These are phyloP conservation scores for Palaemon carinicauda DNA, from an alignment of 1,140 invertebrate species.

Conservation along the genomic window DNA sequence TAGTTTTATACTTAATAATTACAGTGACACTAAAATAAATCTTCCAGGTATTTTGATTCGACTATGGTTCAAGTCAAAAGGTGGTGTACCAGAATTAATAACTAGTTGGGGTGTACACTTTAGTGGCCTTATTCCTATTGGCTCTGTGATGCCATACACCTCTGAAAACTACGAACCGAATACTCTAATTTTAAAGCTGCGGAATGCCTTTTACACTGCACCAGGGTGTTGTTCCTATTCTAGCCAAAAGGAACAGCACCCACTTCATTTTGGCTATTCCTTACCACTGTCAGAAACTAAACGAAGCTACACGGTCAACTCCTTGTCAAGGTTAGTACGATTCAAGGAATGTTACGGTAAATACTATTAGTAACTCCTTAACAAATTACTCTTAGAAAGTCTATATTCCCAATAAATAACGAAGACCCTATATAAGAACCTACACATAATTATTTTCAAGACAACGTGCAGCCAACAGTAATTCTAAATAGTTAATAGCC, in stretches of 20 bases:
- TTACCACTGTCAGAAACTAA: constrained; percentile 44
- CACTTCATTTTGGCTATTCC: constrained; percentile 25
- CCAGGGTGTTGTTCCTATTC: neutral
- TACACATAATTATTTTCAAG: too few species aligned
- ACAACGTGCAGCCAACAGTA: too few species aligned
- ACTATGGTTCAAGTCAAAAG: constrained; percentile 31
- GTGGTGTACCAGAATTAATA: neutral
- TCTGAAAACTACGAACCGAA: constrained; percentile 34
- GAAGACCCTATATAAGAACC: too few species aligned
- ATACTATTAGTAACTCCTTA: too few species aligned
- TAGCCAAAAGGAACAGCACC: neutral
- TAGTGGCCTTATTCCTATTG: constrained; percentile 41
- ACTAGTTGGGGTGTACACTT: constrained; percentile 40
- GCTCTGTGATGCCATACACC: constrained; percentile 16
- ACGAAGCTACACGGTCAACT: constrained; percentile 28
- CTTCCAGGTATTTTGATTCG: constrained; percentile 27
- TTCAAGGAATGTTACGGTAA: too few species aligned
- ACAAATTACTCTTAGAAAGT: too few species aligned
- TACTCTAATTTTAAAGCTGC: constrained; percentile 37
- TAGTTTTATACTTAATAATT: too few species aligned
- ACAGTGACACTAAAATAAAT: too few species aligned
- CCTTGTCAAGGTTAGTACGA: constrained; percentile 29
- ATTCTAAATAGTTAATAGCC: too few species aligned
- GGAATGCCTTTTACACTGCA: constrained; percentile 32
- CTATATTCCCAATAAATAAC: too few species aligned